Evolutionary conservation across 2,113 vertebrate species (phyloP), one percentile per base, ranked within the genome.

Genomic region (Panthera leo): DNA sequence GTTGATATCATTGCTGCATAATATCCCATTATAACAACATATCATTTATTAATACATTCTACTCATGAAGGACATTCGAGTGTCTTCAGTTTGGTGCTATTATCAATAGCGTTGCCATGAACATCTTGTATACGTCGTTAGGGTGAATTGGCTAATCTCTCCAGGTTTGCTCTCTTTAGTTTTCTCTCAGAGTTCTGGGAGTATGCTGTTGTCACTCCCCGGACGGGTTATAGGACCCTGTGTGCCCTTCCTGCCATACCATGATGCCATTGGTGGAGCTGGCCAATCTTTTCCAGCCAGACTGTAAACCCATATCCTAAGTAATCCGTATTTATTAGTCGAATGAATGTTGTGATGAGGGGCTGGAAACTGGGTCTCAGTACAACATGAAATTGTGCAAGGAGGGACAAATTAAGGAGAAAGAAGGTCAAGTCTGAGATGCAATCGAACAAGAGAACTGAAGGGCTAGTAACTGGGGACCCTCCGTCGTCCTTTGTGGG

Each of bases 41-140:
- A 0, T 39, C 14, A 15, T 25, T 86, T 73, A 2, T 48, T 8
- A 9, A 4, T 70, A 5, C 9, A 27, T 19, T 39, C 70, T 73
- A 7, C 36, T 25, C 0, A 42, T 29, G 68, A 13, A 10, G 21
- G 61, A 31, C 29, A 4, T 5, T 7, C 2, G 3, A 7, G 12
- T 73, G 29, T 93, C 70, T 87, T 21, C 45, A 19, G 19, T 68
- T n/a, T 76, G 27, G 92, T 6, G 11, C 9, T 68, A 1, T 86
- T 85, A 19, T 5, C 25, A 84, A 71, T 7, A 68, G 39, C 2
- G 31, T 14, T n/a, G 48, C 68, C 36, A 0, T 91, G 48, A 23
- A 48, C 8, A 31, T 61, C 71, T 58, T 53, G 7, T 53, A 3
- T 67, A 19, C 14, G 34, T 11, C 39, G 6, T 23, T 53, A 15